Evolutionary conservation across 2,797 vertebrate species (phyloP).

Genomic region (Ctenosaura bakeri): DNA sequence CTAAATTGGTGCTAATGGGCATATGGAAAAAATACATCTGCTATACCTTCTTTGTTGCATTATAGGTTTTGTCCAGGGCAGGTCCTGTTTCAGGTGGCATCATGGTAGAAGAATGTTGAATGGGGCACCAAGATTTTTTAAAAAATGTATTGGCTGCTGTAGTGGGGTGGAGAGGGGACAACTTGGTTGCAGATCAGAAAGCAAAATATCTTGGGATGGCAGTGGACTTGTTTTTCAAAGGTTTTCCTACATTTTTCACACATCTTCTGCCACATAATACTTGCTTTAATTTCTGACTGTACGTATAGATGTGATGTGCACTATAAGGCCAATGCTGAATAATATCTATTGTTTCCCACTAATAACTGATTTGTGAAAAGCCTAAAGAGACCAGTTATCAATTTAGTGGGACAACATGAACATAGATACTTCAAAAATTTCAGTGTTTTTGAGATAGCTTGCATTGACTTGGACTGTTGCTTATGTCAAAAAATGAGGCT

Average conservation of each 20-base stretch:
- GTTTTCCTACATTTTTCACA: neutral
- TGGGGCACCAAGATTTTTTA: neutral
- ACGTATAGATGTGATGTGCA: no score
- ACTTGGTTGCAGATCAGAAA: neutral
- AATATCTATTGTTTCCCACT: neutral
- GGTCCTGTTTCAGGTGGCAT: neutral
- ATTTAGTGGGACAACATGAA: no score
- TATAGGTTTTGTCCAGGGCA: neutral
- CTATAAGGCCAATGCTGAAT: neutral
- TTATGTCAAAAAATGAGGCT: neutral
- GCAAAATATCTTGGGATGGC: neutral
- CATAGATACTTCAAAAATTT: neutral
- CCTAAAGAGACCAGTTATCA: neutral
- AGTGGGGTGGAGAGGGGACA: neutral
- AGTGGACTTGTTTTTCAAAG: neutral
- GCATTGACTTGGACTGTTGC: neutral
- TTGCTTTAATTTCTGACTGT: neutral
- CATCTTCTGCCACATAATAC: neutral
- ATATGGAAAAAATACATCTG: neutral
- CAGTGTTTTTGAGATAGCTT: no score
- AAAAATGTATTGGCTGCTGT: neutral
- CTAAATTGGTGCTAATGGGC: neutral
- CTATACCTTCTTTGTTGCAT: neutral
- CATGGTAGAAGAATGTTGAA: no score
- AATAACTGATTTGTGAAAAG: neutral